Percentiles rank a stretch among this genome's conserved stretches.
phyloP scores from a whole-genome alignment of 53 echinoderm and acorn worm species.

The Henricia sp. region DNA sequence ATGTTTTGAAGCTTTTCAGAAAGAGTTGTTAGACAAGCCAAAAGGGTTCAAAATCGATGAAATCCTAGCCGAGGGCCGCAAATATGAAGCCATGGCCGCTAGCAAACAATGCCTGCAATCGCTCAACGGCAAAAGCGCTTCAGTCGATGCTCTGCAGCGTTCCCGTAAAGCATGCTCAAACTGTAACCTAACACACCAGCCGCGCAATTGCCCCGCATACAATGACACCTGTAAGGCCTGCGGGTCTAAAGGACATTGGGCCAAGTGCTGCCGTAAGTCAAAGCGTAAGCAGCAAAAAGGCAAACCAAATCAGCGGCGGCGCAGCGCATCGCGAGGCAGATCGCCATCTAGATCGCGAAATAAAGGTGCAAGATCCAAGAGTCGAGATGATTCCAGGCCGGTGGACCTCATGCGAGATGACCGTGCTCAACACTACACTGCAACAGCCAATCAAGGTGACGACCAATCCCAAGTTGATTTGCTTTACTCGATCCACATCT shows the following conservation, averaged over 20 bases:
- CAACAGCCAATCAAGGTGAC: background rate
- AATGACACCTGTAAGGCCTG: background rate
- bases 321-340: too few species aligned
- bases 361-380: too few species aligned
- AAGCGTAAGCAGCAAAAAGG: constrained; percentile 27
- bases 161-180: constrained; percentile 34
- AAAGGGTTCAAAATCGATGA: constrained; percentile 26
- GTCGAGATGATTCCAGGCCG: background rate
- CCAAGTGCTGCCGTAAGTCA: background rate
- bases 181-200: constrained; percentile 53
- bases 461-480: background rate
- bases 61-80: constrained; percentile 34
- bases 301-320: too few species aligned
- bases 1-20: constrained; percentile 55
- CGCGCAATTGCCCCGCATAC: constrained; percentile 57
- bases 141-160: constrained; percentile 13
- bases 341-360: too few species aligned
- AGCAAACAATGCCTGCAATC: constrained; percentile 42
- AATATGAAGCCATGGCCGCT: constrained; percentile 68
- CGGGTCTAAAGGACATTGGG: too few species aligned
- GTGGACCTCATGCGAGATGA: background rate
- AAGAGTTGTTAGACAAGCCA: constrained; percentile 52
- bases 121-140: background rate
- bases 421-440: background rate
- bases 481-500: constrained; percentile 14